Evolutionary conservation across 2,888 invertebrate genomes (phyloP), one percentile per base, ranked within the genome.

Genomic region (Dione vanillae): DNA sequence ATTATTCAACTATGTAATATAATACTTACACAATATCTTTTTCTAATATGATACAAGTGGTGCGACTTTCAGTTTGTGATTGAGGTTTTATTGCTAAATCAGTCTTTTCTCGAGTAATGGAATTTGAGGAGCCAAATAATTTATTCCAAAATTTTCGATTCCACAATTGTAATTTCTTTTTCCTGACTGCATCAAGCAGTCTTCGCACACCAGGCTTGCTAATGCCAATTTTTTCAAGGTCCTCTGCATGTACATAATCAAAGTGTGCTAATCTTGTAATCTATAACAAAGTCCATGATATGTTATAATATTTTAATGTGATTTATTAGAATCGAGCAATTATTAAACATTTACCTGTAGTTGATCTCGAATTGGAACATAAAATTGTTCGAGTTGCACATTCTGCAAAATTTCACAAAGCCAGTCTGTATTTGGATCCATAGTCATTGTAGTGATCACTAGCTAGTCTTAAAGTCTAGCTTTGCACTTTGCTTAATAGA

Each of bases 171-270:
- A 96, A 94, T 79, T 97, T 96, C 85, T 96, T 96, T 89, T 98
- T 98, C 80, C 98, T 97, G 1, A 99, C 97, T 12, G 98, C 96
- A 89, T 99, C 99, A 84, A 99, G 92, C 14, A 99, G 92, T 68
- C 99, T 94, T 45, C 99, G 94, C 5, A 98, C 96, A 3, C 98
- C 99, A 66, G 99, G 99, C 85, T 97, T 97, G 62, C 98, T 98
- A 83, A 99, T 95, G 1, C 99, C 99, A 83, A 99, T 97, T 83
- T 97, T 97, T 84, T 98, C 98, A 82, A 99, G 94, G 90, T 99
- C 99, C 78, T 98, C 98, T 0, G 97, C 94, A 82, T 97, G 97
- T n/a, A 99, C 99, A 94, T 97, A 98, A 81, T 99, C 98, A 87
- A 99, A 99, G 91, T 99, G 99, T 66, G 98, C 96, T 80, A 99